Base-by-base conservation (phyloP, 2,888 invertebrate genomes). In the Choreutis nemorana region DNA sequence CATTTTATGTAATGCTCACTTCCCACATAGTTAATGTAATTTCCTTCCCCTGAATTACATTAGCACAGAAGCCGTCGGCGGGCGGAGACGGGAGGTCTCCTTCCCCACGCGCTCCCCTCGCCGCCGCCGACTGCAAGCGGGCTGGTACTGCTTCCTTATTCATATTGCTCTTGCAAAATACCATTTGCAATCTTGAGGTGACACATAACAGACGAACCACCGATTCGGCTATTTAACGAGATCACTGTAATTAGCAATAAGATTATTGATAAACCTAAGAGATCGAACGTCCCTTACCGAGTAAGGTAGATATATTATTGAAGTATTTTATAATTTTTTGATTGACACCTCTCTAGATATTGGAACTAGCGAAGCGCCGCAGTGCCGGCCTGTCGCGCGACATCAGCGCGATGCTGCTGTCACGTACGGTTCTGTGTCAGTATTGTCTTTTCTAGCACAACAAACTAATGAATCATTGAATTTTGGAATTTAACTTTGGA, bases 241-340 rank as follows among this genome's bases (percentile, higher is more conserved):
- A 62, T 68, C 64, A 66, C 61, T 55, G 50, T 65, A 64, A 52
- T 75, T 77, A 78, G 78, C 73, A 72, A 72, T 78, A 78, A 78
- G 78, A 70, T 63, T 58, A 26, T 64, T 65, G 64, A 73, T 72
- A 70, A 70, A 75, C 65, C 68, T 75, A 77, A 75, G 75, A 70
- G 66, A 73, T 72, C 66, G 73, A 75, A 78, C 78, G 77, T 78
- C 78, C 78, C 78, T 77, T 77, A 77, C 77, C 71, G 70, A 73
- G 78, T 77, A 77, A 78, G 75, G 77, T 77, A 77, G 75, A 66
- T 60, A n/a, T n/a, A 63, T 63, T 71, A 70, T 64, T 65, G 61
- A 65, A 60, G 56, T 64, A 9, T 32, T 23, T 30, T 29, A 57
- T 65, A 68, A 63, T 66, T 67, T 68, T 66, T 67, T 64, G 62